Conservation (phyloP, 2,113 vertebrate genomes). For the Chloebia gouldiae region DNA sequence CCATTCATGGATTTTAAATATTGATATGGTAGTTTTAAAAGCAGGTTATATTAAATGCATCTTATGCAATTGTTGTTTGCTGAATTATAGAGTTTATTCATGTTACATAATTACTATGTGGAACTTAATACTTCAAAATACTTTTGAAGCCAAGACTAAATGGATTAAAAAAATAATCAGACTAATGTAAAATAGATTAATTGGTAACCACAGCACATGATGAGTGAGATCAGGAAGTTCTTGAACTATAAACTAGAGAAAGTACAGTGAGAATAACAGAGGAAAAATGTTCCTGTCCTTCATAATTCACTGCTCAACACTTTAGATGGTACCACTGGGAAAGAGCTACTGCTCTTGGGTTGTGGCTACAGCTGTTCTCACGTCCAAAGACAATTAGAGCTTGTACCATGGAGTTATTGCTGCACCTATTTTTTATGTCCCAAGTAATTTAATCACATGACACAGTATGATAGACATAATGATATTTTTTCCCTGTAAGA, state of each 20-base stretch:
- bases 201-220: not conserved
- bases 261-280: not conserved
- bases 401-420: not conserved
- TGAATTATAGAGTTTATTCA: not conserved
- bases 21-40: not conserved
- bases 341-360: not conserved
- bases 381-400: not conserved
- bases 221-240: not conserved
- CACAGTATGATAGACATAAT: not conserved
- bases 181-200: not conserved
- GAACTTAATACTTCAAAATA: not conserved
- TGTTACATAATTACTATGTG: not conserved
- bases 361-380: not conserved
- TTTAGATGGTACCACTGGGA: not conserved
- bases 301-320: accelerated
- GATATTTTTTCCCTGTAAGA: not conserved
- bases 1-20: not conserved
- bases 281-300: not conserved
- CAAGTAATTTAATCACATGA: not conserved
- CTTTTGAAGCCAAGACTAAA: not conserved
- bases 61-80: not conserved
- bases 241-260: not conserved
- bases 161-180: not conserved
- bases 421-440: not conserved
- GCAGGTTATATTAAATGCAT: not conserved